Evolutionary conservation across 2,888 invertebrate species (phyloP).

Genomic region (Conops quadrifasciatus): DNA sequence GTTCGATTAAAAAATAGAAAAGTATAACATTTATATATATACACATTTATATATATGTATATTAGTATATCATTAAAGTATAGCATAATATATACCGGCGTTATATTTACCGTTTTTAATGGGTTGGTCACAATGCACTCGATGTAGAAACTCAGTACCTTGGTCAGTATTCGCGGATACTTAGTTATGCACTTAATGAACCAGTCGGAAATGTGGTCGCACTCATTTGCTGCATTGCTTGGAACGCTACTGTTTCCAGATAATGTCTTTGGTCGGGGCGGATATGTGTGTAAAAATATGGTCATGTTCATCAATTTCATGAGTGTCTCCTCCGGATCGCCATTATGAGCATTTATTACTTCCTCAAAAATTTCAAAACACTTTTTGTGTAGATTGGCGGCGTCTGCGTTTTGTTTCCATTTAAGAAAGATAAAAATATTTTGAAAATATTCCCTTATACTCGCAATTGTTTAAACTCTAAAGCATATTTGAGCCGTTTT

Average conservation of each 20-base stretch:
- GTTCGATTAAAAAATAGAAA: no score
- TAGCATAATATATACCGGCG: no score
- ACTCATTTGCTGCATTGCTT: constrained; percentile 41
- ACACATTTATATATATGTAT: no score
- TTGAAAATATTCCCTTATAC: background rate
- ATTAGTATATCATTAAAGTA: no score
- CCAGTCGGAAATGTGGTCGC: constrained; percentile 64
- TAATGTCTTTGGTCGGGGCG: constrained; percentile 48
- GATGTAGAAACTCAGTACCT: constrained; percentile 57
- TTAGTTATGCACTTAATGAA: constrained; percentile 59
- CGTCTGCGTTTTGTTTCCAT: constrained; percentile 48
- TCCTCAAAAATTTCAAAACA: constrained; percentile 61
- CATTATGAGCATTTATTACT: constrained; percentile 61
- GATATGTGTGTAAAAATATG: constrained; percentile 56
- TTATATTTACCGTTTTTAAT: constrained; percentile 52
- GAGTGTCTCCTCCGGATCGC: constrained; percentile 60
- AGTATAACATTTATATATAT: no score
- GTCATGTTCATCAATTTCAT: constrained; percentile 60
- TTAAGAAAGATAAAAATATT: background rate
- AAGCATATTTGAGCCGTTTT: no score
- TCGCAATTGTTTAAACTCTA: no score
- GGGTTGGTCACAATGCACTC: constrained; percentile 60
- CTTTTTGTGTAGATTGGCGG: constrained; percentile 56
- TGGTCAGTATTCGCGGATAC: constrained; percentile 56
- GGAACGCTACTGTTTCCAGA: constrained; percentile 17